Evolutionary conservation across 2,888 invertebrate species (phyloP).

Genomic region (Aelia acuminata): DNA sequence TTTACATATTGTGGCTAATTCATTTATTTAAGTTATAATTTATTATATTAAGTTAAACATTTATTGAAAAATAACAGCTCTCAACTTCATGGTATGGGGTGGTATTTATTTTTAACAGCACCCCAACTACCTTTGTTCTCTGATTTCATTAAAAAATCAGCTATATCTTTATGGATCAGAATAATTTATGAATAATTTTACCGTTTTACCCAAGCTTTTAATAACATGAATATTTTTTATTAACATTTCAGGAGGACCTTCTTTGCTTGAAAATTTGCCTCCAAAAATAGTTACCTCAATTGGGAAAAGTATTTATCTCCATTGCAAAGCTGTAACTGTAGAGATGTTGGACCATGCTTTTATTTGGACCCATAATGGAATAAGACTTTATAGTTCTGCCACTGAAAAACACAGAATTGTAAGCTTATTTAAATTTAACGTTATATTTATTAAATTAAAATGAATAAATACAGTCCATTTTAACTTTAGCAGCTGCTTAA

Average conservation of each 20-base stretch:
- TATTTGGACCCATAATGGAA: constrained; percentile 90
- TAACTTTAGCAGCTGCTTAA: too few species aligned
- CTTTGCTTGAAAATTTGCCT: constrained; percentile 79
- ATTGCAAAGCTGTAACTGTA: constrained; percentile 89
- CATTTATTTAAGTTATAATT: neutral
- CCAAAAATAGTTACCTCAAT: constrained; percentile 79
- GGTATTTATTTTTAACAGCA: too few species aligned
- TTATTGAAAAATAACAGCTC: neutral
- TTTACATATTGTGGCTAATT: neutral
- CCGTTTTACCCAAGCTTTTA: constrained; percentile 58
- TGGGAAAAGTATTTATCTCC: constrained; percentile 79
- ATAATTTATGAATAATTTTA: neutral
- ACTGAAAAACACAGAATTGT: constrained; percentile 53
- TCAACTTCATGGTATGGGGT: neutral
- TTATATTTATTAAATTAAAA: neutral
- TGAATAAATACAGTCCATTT: neutral
- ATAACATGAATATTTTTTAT: neutral
- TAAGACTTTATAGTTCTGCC: constrained; percentile 43
- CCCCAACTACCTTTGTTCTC: too few species aligned
- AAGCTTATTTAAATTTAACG: constrained; percentile 22
- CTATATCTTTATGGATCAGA: too few species aligned
- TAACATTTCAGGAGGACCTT: constrained; percentile 77
- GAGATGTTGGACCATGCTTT: constrained; percentile 91
- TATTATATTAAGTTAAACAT: neutral
- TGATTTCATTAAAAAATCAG: too few species aligned